phyloP scores from a whole-genome alignment of 1,140 invertebrate genomes.

The Solen grandis region DNA sequence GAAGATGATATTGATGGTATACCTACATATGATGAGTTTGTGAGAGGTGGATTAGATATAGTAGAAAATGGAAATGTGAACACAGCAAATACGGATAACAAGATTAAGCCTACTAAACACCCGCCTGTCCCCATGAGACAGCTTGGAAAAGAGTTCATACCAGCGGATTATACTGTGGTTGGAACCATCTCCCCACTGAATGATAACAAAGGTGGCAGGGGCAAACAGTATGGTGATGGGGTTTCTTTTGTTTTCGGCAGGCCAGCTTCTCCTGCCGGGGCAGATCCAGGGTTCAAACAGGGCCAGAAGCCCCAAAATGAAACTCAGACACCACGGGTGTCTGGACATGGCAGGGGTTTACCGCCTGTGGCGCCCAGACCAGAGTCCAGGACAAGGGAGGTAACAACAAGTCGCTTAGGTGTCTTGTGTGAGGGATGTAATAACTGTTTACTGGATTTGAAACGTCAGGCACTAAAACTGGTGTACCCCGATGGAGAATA shows the following conservation, averaged over 20 bases:
- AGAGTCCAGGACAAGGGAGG: not conserved
- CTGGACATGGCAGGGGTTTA: conserved; percentile 10
- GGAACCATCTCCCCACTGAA: conserved; percentile 47
- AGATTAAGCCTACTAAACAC: conserved; percentile 4
- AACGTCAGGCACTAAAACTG: conserved; percentile 50
- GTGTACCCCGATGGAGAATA: conserved; percentile 45
- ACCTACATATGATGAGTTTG: too few relatives aligned
- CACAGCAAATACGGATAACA: too few relatives aligned
- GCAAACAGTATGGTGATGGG: conserved; percentile 13
- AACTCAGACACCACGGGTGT: not conserved
- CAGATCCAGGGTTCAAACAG: conserved; percentile 20
- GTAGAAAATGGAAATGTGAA: too few relatives aligned
- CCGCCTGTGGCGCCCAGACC: not conserved
- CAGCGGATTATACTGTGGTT: conserved; percentile 48
- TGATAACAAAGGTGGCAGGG: not conserved
- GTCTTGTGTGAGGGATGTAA: conserved; percentile 56
- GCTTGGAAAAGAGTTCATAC: not conserved
- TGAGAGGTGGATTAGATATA: too few relatives aligned
- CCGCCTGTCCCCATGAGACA: not conserved
- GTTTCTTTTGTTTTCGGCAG: conserved; percentile 40
- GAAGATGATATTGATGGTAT: conserved; percentile 1
- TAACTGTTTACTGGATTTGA: conserved; percentile 55
- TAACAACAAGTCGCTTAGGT: conserved; percentile 19
- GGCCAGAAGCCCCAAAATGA: conserved; percentile 13
- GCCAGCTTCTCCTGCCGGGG: conserved; percentile 1